These are phyloP conservation scores for Notiomystis cincta DNA, from an alignment of 2,113 vertebrate species.

Conservation along the genomic window DNA sequence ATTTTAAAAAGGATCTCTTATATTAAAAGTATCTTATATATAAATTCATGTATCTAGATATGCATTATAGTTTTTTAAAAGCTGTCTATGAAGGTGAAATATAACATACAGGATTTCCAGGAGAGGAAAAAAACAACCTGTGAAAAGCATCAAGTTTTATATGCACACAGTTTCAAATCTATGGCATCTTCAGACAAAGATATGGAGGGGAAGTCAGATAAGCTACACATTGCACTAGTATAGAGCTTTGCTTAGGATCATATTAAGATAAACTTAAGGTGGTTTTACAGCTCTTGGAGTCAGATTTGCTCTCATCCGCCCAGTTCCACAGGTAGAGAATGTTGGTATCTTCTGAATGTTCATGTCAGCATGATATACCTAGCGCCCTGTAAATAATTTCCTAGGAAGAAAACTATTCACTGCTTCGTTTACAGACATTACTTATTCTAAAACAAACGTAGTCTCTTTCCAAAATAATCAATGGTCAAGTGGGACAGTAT, in stretches of 20 bases:
- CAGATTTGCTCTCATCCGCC: background rate
- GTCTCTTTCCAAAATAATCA: background rate
- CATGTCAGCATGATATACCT: background rate
- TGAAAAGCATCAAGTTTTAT: background rate
- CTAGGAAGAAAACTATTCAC: background rate
- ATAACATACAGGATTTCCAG: background rate
- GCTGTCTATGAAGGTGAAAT: background rate
- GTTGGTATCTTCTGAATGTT: background rate
- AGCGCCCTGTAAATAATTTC: background rate
- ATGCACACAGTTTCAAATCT: background rate
- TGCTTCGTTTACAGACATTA: background rate
- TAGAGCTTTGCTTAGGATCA: background rate
- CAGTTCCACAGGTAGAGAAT: background rate
- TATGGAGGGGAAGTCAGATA: background rate
- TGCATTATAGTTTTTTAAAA: background rate
- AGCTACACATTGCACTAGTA: accelerated
- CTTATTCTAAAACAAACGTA: background rate
- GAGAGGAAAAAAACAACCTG: accelerated
- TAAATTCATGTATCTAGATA: background rate
- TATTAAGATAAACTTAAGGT: background rate
- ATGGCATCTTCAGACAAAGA: background rate
- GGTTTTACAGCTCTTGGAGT: background rate
- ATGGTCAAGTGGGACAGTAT: background rate
- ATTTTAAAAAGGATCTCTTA: background rate
- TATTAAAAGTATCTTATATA: background rate